These are phyloP conservation scores for Drosophila navojoa DNA, from an alignment of 1,140 invertebrate genomes.

Conservation along the genomic window DNA sequence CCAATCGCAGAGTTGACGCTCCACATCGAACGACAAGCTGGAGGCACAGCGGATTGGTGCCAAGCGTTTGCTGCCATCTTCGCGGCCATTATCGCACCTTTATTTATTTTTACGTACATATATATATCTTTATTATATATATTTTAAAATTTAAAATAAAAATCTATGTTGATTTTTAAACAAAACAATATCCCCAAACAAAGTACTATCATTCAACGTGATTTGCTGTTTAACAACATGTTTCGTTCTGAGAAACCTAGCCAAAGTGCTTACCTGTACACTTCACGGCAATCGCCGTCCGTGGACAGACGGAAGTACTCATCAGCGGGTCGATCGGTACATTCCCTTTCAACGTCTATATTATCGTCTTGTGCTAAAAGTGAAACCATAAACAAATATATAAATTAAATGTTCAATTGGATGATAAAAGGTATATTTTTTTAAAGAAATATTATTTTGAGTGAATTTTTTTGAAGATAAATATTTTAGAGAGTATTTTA, in stretches of 20 bases:
- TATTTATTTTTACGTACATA: conserved; percentile 39
- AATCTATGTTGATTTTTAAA: neutral
- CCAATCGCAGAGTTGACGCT: conserved; percentile 97
- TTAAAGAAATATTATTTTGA: too few relatives aligned
- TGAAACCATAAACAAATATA: neutral
- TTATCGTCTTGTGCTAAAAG: conserved; percentile 85
- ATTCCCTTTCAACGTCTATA: conserved; percentile 91
- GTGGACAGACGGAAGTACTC: conserved; percentile 94
- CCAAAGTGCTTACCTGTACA: conserved; percentile 90
- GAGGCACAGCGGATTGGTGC: conserved; percentile 94
- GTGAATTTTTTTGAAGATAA: too few relatives aligned
- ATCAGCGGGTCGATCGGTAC: conserved; percentile 92
- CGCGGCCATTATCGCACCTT: conserved; percentile 95
- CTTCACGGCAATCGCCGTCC: conserved; percentile 95
- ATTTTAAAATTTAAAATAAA: conserved; percentile 5
- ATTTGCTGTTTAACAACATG: conserved; percentile 28
- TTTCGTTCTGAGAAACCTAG: neutral
- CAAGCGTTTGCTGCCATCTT: conserved; percentile 92
- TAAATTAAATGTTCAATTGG: neutral
- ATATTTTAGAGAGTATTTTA: too few relatives aligned
- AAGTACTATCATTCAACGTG: neutral
- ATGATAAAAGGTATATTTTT: too few relatives aligned
- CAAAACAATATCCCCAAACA: conserved; percentile 38
- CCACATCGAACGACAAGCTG: conserved; percentile 96
- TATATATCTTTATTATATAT: conserved; percentile 1